Conservation (phyloP, 2,797 vertebrate species). For the Sebastolobus altivelis region DNA sequence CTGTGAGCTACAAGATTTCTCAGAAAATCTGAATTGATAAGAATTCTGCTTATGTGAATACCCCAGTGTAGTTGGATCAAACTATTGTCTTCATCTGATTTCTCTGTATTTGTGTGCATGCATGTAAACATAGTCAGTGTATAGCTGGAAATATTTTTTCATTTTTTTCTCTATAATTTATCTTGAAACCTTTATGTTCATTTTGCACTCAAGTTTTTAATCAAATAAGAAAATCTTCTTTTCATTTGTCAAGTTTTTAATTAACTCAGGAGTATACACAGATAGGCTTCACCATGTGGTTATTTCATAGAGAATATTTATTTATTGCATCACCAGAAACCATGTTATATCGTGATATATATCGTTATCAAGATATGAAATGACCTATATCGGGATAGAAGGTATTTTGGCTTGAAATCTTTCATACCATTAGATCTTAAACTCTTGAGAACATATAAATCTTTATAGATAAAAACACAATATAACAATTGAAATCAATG, state of each 20-base stretch:
- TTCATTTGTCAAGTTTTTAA: no score
- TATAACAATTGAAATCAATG: background rate
- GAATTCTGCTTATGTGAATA: background rate
- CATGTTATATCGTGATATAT: no score
- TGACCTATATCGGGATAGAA: no score
- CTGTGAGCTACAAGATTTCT: conserved; percentile 9
- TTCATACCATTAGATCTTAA: background rate
- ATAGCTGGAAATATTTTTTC: fast-evolving
- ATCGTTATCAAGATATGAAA: no score
- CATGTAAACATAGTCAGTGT: background rate
- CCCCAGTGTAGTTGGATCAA: no score
- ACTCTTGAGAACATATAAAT: background rate
- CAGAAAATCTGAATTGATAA: background rate
- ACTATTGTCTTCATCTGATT: background rate
- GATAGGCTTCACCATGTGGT: no score
- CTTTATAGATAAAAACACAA: background rate
- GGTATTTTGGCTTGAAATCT: background rate
- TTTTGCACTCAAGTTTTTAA: no score
- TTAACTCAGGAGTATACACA: no score
- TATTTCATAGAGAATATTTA: no score
- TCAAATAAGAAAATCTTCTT: no score
- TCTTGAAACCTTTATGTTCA: no score
- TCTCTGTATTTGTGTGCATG: background rate
- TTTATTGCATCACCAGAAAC: no score
- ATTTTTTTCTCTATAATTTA: background rate